Conservation (phyloP, 2,797 vertebrate genomes). For the Taenioides sp. region DNA sequence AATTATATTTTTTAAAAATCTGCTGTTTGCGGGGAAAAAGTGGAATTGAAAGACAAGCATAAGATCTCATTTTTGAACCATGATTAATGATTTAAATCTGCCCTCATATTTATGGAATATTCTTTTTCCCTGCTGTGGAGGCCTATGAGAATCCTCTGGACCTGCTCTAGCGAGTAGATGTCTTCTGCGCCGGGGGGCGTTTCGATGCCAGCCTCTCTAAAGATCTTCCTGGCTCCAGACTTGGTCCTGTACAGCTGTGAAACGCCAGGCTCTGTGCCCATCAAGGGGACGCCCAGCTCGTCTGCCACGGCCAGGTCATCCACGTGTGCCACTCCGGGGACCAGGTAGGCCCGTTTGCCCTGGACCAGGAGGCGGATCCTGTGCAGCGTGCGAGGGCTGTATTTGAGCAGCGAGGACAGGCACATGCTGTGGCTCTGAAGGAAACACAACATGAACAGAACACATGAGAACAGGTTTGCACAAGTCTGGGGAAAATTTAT, state of each 20-base stretch:
- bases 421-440: constrained; percentile 71
- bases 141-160: constrained; percentile 48
- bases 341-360: constrained; percentile 82
- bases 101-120: no score
- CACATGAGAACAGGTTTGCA: neutral
- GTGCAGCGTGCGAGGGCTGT: constrained; percentile 85
- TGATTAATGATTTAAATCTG: no score
- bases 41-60: no score
- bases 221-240: constrained; percentile 85
- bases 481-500: no score
- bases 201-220: constrained; percentile 75
- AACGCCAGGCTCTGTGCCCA: constrained; percentile 83
- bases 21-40: no score
- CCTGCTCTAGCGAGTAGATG: constrained; percentile 81
- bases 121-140: no score
- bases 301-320: constrained; percentile 90
- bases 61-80: no score
- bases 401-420: constrained; percentile 86
- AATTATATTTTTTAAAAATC: no score
- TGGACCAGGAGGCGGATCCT: constrained; percentile 81
- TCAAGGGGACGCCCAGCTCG: constrained; percentile 80
- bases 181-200: constrained; percentile 79
- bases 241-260: constrained; percentile 83
- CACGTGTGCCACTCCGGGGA: constrained; percentile 80
- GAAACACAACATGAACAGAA: neutral